phyloP scores from a whole-genome alignment of 2,113 vertebrate species.

The Montifringilla adamsi region DNA sequence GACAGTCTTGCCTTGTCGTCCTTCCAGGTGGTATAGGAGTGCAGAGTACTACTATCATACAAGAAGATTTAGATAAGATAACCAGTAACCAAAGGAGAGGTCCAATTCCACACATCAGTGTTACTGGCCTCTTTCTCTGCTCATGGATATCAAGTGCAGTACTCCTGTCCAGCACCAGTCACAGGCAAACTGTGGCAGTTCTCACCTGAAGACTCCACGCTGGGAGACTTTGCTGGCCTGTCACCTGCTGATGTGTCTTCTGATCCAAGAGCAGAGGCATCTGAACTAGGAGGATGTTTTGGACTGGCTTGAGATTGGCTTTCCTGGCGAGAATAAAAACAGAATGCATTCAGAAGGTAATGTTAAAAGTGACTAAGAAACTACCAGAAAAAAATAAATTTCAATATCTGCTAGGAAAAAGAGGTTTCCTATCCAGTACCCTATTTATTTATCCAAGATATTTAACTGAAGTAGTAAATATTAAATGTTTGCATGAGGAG shows the following conservation, averaged over 20 bases:
- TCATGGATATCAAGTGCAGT: background rate
- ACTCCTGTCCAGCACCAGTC: background rate
- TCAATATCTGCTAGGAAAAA: background rate
- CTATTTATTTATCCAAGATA: background rate
- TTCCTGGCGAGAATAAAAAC: constrained; percentile 49
- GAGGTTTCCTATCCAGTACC: background rate
- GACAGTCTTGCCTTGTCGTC: background rate
- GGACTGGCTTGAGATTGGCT: constrained; percentile 34
- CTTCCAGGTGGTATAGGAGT: background rate
- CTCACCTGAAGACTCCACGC: constrained; percentile 42
- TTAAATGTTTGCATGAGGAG: background rate
- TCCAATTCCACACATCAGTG: accelerated
- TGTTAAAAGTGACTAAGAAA: background rate
- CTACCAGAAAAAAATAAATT: background rate
- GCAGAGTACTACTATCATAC: background rate
- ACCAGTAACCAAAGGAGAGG: background rate
- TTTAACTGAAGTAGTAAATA: background rate
- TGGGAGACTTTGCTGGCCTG: background rate
- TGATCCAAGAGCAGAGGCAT: background rate
- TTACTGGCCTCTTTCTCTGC: background rate
- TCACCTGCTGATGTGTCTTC: constrained; percentile 7
- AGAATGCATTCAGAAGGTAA: background rate
- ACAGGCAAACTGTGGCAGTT: background rate
- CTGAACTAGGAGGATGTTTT: constrained; percentile 27
- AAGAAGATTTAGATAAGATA: background rate